A percentile compares a stretch with the other conserved stretches of the same genome.
Evolutionary conservation across 2,113 vertebrate genomes (phyloP).

Genomic region (Pituophis catenifer): DNA sequence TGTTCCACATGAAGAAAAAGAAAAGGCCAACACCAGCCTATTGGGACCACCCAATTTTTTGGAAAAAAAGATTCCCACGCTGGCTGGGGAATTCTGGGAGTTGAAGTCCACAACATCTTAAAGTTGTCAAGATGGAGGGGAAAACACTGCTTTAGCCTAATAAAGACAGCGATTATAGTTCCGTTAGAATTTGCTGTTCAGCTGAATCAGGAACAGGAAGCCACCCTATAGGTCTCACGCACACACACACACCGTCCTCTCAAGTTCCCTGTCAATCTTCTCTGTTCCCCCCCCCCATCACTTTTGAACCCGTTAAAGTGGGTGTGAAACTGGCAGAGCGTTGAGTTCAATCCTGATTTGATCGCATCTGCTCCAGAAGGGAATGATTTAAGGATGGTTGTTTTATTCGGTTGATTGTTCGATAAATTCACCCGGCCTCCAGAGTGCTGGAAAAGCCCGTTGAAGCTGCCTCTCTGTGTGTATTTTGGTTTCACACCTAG

Average conservation of each 20-base stretch:
- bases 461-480: background rate
- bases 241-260: too few species aligned
- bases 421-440: background rate
- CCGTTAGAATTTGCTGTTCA: background rate
- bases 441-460: background rate
- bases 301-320: background rate
- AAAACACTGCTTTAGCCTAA: background rate
- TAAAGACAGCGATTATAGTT: background rate
- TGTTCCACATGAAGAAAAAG: background rate
- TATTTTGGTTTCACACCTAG: conserved; percentile 47
- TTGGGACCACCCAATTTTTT: background rate
- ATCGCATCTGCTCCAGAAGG: background rate
- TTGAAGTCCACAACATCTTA: background rate
- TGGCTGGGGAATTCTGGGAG: too few species aligned
- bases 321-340: background rate
- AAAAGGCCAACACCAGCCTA: background rate
- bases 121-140: background rate
- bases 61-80: background rate
- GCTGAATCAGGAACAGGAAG: background rate
- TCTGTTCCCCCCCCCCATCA: background rate
- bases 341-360: background rate
- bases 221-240: too few species aligned
- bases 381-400: background rate
- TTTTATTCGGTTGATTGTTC: background rate
- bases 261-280: background rate